Conservation (phyloP, 2,888 invertebrate species). For the Polyommatus icarus region DNA sequence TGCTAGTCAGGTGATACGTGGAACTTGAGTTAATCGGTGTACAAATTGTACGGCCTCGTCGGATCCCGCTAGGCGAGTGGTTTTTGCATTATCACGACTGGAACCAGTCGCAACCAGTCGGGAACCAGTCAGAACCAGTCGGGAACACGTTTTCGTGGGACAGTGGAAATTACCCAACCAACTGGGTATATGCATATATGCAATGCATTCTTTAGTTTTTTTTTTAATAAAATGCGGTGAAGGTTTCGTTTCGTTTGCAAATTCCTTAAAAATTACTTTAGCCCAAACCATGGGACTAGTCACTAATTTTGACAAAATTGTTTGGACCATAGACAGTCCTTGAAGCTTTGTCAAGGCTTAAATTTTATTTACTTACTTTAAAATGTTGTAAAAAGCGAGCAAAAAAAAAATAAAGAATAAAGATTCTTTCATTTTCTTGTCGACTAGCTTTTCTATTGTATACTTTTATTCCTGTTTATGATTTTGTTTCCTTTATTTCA, state of each 20-base stretch:
- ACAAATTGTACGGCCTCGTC: neutral
- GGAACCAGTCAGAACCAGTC: neutral
- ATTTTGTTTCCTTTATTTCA: no score
- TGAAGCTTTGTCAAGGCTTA: no score
- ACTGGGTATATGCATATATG: neutral
- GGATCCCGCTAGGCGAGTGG: constrained; percentile 26
- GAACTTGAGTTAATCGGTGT: neutral
- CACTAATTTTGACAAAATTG: no score
- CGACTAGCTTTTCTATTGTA: no score
- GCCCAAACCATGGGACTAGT: no score
- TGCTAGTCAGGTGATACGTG: neutral
- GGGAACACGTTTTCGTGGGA: neutral
- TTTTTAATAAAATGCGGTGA: neutral
- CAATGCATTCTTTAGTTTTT: neutral
- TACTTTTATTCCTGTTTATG: no score
- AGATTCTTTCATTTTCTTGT: no score
- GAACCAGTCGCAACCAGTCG: constrained; percentile 2
- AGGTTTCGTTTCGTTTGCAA: neutral
- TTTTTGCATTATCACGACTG: constrained; percentile 24
- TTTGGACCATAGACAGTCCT: no score
- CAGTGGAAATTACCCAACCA: constrained; percentile 13
- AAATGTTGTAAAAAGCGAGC: no score
- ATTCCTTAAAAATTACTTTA: neutral
- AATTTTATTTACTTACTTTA: no score
- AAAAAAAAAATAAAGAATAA: no score